Conservation (phyloP, 2,888 invertebrate genomes). For the Salticus scenicus region DNA sequence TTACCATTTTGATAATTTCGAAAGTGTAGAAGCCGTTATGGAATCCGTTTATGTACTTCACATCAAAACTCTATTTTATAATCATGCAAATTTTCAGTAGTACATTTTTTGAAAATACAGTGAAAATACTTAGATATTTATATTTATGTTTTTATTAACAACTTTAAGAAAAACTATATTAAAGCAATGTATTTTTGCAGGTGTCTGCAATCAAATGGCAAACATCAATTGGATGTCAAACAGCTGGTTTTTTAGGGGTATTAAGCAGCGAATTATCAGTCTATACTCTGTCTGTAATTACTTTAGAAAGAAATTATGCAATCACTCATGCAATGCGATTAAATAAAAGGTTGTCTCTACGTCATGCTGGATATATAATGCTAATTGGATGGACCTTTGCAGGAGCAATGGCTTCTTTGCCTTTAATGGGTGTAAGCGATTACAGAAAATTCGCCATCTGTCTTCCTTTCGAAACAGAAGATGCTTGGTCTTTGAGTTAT, state of each 20-base stretch:
- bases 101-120: no score
- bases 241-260: conserved; percentile 95
- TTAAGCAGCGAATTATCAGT: conserved; percentile 95
- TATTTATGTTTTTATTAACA: no score
- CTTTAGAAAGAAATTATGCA: conserved; percentile 95
- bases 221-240: conserved; percentile 92
- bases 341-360: conserved; percentile 92
- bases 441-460: conserved; percentile 98
- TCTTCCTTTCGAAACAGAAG: conserved; percentile 92
- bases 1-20: no score
- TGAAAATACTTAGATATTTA: no score
- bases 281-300: conserved; percentile 96
- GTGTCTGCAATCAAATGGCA: conserved; percentile 99
- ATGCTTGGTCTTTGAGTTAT: conserved; percentile 87
- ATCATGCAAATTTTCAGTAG: no score
- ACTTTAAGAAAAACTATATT: no score
- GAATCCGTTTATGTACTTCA: no score
- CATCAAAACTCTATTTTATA: no score
- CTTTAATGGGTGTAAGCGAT: conserved; percentile 92
- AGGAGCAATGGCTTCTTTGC: conserved; percentile 88
- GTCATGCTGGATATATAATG: conserved; percentile 95
- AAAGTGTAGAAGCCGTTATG: no score
- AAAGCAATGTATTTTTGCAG: conserved; percentile 26
- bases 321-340: conserved; percentile 98
- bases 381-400: conserved; percentile 92